Percentiles rank a stretch among this genome's conserved stretches.
Evolutionary conservation across 2,113 vertebrate genomes (phyloP).

Genomic region (Microtus oregoni): DNA sequence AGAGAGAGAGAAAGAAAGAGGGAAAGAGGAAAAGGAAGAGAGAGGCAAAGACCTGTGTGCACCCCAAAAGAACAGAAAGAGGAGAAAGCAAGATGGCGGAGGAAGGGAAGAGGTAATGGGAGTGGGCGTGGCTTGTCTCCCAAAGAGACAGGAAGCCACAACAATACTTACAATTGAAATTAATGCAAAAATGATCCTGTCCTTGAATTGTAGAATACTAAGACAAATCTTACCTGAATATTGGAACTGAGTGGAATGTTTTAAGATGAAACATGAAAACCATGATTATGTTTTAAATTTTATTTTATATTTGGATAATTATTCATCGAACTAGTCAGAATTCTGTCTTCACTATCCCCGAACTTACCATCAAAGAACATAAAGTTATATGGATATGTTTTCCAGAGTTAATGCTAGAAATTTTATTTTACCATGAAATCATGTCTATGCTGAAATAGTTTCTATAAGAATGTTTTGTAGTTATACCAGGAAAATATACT

Average conservation of each 20-base stretch:
- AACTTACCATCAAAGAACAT: slow-evolving; percentile 27
- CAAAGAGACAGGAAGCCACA: too few relatives aligned
- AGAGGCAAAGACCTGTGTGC: too few relatives aligned
- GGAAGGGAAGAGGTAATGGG: too few relatives aligned
- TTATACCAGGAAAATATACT: not conserved
- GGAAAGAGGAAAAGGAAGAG: too few relatives aligned
- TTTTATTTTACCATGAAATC: slow-evolving; percentile 4
- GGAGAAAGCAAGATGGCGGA: too few relatives aligned
- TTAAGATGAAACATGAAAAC: slow-evolving; percentile 43
- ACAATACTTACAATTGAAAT: not conserved
- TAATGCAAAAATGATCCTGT: slow-evolving; percentile 33
- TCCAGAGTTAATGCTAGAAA: slow-evolving; percentile 24
- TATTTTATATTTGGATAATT: not conserved
- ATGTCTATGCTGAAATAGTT: slow-evolving; percentile 5
- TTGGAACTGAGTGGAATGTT: not conserved
- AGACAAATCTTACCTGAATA: slow-evolving; percentile 23
- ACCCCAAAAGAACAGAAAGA: too few relatives aligned
- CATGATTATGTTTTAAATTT: not conserved
- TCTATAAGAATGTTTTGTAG: slow-evolving; percentile 55
- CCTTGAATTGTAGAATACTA: not conserved
- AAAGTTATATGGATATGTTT: slow-evolving; percentile 23
- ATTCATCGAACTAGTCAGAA: slow-evolving; percentile 15
- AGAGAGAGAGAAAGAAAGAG: too few relatives aligned
- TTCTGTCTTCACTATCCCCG: not conserved
- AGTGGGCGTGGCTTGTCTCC: too few relatives aligned